Conservation (phyloP, 1,140 invertebrate genomes). For the Sitodiplosis mosellana region DNA sequence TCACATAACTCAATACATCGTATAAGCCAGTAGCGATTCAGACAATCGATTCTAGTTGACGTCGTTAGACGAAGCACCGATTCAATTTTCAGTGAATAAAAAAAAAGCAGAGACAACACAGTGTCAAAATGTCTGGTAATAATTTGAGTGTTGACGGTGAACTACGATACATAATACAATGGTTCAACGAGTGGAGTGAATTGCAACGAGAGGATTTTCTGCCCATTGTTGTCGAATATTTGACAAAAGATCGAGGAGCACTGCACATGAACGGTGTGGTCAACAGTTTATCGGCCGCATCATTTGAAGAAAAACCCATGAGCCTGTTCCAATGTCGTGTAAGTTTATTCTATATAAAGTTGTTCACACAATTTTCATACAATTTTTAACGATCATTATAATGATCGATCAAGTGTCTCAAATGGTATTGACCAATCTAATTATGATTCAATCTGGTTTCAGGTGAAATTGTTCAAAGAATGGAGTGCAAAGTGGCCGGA, state of each 20-base stretch:
- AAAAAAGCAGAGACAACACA: not conserved
- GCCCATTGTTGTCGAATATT: slow-evolving; percentile 50
- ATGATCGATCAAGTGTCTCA: too few relatives aligned
- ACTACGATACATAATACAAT: slow-evolving; percentile 58
- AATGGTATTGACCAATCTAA: too few relatives aligned
- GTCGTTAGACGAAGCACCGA: too few relatives aligned
- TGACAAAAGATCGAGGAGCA: slow-evolving; percentile 30
- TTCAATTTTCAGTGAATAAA: too few relatives aligned
- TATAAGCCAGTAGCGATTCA: too few relatives aligned
- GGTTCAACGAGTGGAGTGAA: slow-evolving; percentile 79
- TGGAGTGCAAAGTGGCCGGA: slow-evolving; percentile 69
- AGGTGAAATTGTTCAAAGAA: slow-evolving; percentile 67
- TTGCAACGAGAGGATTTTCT: slow-evolving; percentile 71
- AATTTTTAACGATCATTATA: too few relatives aligned
- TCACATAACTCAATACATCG: too few relatives aligned
- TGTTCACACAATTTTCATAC: too few relatives aligned
- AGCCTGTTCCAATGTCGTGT: slow-evolving; percentile 76
- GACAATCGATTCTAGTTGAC: too few relatives aligned
- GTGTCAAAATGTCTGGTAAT: not conserved
- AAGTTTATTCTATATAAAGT: slow-evolving; percentile 21
- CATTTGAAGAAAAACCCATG: slow-evolving; percentile 54
- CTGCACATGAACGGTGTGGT: slow-evolving; percentile 53
- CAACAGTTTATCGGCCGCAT: slow-evolving; percentile 41
- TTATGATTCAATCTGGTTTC: slow-evolving; percentile 8
- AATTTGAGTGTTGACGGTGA: slow-evolving; percentile 38